Evolutionary conservation across 2,797 vertebrate species (phyloP).

Genomic region (Syndactyla subalaris): DNA sequence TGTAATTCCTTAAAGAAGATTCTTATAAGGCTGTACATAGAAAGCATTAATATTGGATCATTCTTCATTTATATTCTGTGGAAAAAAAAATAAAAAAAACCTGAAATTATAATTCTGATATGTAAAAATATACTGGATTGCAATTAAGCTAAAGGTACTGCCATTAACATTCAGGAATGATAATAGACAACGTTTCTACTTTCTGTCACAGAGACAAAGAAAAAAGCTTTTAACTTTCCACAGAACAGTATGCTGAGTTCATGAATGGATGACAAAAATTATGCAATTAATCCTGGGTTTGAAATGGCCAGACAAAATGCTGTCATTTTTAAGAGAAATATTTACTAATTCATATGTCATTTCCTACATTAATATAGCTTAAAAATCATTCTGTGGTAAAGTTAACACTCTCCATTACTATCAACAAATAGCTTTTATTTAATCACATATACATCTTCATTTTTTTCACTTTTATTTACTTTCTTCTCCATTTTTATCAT

Average conservation of each 20-base stretch:
- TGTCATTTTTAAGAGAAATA: not conserved
- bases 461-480: not conserved
- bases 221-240: slow-evolving; percentile 23
- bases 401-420: not conserved
- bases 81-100: slow-evolving; percentile 59
- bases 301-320: not conserved
- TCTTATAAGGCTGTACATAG: not conserved
- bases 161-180: not conserved
- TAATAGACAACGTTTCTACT: not conserved
- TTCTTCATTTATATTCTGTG: slow-evolving; percentile 68
- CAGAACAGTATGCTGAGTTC: not conserved
- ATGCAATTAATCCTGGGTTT: not conserved
- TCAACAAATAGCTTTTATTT: not conserved
- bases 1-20: slow-evolving; percentile 48
- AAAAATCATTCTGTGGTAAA: not conserved
- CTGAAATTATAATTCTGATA: slow-evolving; percentile 26
- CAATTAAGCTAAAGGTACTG: slow-evolving; percentile 6
- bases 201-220: not conserved
- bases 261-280: not conserved
- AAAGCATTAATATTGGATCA: slow-evolving; percentile 35
- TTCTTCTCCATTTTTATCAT: not conserved
- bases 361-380: not conserved
- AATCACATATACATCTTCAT: not conserved
- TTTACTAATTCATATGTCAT: not conserved
- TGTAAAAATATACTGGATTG: not conserved